Evolutionary conservation across 2,113 vertebrate species (phyloP), one percentile per base, ranked within the genome.

Genomic region (Callospermophilus lateralis): DNA sequence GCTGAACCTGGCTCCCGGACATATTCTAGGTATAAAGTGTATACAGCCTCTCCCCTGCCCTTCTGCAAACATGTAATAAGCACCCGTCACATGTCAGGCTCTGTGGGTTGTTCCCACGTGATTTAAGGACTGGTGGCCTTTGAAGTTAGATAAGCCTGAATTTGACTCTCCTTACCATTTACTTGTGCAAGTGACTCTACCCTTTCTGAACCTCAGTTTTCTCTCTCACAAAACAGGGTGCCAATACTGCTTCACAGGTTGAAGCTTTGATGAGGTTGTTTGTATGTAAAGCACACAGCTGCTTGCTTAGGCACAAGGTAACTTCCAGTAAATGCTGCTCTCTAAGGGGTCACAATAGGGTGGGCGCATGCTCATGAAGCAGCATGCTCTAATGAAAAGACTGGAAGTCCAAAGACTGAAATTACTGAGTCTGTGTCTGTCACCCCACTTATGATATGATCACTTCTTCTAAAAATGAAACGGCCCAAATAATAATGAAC

Each of bases 41-140:
- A 53, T 34, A 61, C 1, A 53, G 34, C 53, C 37, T 96, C 28
- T 90, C 30, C 26, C 8, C 19, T 19, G 61, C 51, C 10, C 48
- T 26, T 68, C 86, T 87, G 61, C 72, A 61, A 89, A 87, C 51
- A 61, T n/a, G 83, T 74, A 85, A 48, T 67, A 84, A 95, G 70
- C 37, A 78, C 51, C 74, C 92, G 85, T 30, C 58, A 67, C 32
- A n/a, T 42, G 26, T 89, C 51, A 95, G 58, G 51, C 89, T 76
- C 45, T 90, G 32, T 28, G 65, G 42, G 16, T 51, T 48, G 45
- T 55, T 87, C 72, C 87, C 79, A 19, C 6, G 20, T 85, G 78
- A 93, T 58, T 80, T 63, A 94, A 97, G 90, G 76, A 95, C 34
- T 22, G 72, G 32, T 83, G 5, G 78, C 77, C 89, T 96, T 96